Base-by-base conservation (phyloP, 1,140 invertebrate genomes). In the Magallana angulata region DNA sequence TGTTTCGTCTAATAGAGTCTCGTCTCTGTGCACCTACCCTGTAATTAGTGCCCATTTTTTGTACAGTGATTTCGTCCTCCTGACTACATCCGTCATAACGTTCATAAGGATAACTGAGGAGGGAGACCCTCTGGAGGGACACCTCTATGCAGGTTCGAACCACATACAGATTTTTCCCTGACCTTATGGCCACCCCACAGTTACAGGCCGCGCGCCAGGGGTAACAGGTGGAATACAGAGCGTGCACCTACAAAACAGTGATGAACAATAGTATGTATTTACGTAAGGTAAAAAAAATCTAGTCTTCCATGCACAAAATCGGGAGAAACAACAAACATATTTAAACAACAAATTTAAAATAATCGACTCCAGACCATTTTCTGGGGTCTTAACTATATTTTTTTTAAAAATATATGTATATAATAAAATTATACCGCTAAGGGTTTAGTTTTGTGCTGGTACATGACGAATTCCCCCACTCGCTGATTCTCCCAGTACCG, bases 171-270 rank as follows among this genome's bases (percentile, higher is more conserved):
- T 57, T 58, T 8, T 82, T 58, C 8, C 81, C 81, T 11, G 56
- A 58, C 7, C 56, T 56, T n/a, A 82, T 82, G 18, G 81, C 81
- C 24, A 82, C 58, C 18, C 81, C 81, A 58, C 81, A 82, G 56
- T 82, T 82, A 9, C 81, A 82, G 16, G 81, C 56, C 58, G 81
- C 81, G 16, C 81, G 56, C 81, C 81, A 82, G 5, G 68, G 68
- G 68, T 76, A 76, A 30, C 68, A 76, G 24, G 68, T 76, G 8
- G 68, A 76, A 24, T 76, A 76, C 7, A 76, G 68, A 8, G 68
- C 68, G 24, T 76, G 68, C 7, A 76, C 68, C 68, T 76, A 9
- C 8, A 76, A 9, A 36, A 36, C 36, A 48, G 36, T 48, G 36
- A 0, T 48, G 2, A 48, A 48, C 36, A 48, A 48, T 5, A 48